phyloP scores from a whole-genome alignment of 1,140 invertebrate species.

The Drosophila nikananu region DNA sequence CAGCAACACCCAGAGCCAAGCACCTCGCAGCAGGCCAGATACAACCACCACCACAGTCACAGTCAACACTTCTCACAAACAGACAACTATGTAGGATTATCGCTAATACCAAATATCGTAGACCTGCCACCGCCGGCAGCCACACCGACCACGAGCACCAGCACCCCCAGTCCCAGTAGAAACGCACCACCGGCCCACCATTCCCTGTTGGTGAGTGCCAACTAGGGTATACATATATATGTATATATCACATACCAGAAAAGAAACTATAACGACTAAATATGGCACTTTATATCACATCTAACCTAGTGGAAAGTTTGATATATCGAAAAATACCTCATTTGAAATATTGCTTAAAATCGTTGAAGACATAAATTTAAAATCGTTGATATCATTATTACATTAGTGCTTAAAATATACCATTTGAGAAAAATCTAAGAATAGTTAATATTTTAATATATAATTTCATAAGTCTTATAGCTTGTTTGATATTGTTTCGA shows the following conservation, averaged over 20 bases:
- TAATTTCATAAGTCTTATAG: no score
- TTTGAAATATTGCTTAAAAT: no score
- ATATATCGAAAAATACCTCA: no score
- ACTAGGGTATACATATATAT: background rate
- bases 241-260: background rate
- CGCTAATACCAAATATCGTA: conserved; percentile 79
- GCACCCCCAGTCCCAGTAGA: conserved; percentile 58
- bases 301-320: no score
- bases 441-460: no score
- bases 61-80: conserved; percentile 79
- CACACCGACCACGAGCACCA: conserved; percentile 22
- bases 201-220: conserved; percentile 71
- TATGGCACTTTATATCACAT: background rate
- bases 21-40: conserved; percentile 78
- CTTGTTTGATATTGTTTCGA: no score
- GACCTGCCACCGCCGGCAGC: conserved; percentile 58
- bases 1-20: conserved; percentile 62
- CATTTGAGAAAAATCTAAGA: no score
- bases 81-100: conserved; percentile 82
- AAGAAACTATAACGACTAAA: background rate
- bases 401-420: no score
- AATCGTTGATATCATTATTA: no score
- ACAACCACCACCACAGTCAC: conserved; percentile 13
- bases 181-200: conserved; percentile 58
- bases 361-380: no score